Percentiles rank a stretch among this genome's conserved stretches.
These are phyloP conservation scores for Podotricha telesiphe DNA, from an alignment of 2,888 invertebrate species.

Conservation along the genomic window DNA sequence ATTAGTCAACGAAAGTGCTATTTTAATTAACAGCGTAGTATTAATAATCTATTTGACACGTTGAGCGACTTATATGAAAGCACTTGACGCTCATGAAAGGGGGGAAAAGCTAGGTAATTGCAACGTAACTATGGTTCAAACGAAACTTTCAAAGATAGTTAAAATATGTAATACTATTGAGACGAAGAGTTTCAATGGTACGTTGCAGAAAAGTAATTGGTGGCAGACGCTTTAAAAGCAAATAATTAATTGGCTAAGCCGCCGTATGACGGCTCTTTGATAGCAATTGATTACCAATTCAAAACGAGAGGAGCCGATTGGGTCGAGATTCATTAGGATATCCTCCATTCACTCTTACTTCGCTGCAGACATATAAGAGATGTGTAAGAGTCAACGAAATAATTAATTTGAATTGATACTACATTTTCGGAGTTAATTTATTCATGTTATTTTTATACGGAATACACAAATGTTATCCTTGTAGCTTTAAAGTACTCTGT, in stretches of 20 bases:
- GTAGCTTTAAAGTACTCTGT: neutral
- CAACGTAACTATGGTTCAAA: slow-evolving; percentile 40
- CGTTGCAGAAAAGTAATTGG: slow-evolving; percentile 60
- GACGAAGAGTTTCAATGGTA: slow-evolving; percentile 50
- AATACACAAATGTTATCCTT: neutral
- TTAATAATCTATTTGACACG: slow-evolving; percentile 34
- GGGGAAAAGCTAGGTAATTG: slow-evolving; percentile 29
- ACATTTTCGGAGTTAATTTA: neutral
- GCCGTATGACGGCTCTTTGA: slow-evolving; percentile 69
- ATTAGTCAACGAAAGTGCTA: slow-evolving; percentile 11
- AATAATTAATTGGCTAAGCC: slow-evolving; percentile 60
- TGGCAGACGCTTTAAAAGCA: slow-evolving; percentile 54
- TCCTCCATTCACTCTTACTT: slow-evolving; percentile 49
- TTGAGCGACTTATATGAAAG: slow-evolving; percentile 37
- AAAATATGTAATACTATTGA: slow-evolving; percentile 52
- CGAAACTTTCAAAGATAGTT: slow-evolving; percentile 44
- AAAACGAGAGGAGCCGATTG: slow-evolving; percentile 64
- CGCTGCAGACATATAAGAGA: slow-evolving; percentile 23
- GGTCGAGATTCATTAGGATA: slow-evolving; percentile 73
- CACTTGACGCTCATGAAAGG: slow-evolving; percentile 31
- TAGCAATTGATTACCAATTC: slow-evolving; percentile 78
- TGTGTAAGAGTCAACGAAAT: slow-evolving; percentile 12
- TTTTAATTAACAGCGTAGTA: slow-evolving; percentile 18
- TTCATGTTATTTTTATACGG: neutral
- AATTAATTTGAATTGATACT: slow-evolving; percentile 13